These are phyloP conservation scores for Drosophila persimilis DNA, from an alignment of 1,140 invertebrate species.

Conservation along the genomic window DNA sequence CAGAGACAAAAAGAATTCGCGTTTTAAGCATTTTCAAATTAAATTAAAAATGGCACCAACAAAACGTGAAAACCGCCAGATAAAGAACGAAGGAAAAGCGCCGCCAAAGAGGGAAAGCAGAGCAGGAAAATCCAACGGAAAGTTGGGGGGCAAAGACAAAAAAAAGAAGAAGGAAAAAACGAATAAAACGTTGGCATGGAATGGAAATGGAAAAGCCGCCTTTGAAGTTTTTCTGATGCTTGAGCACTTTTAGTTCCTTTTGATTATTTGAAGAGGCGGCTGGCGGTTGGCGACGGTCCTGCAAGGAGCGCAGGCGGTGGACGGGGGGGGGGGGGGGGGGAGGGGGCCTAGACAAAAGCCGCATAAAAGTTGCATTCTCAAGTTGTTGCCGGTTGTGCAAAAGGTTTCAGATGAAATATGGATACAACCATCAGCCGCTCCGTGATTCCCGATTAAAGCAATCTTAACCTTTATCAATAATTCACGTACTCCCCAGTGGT, in stretches of 20 bases:
- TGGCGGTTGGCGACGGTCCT: neutral
- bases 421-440: constrained; percentile 12
- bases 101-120: no score
- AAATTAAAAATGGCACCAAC: constrained; percentile 71
- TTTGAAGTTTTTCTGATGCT: constrained; percentile 52
- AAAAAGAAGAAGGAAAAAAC: neutral
- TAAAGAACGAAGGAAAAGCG: constrained; percentile 1
- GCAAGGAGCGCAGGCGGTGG: neutral
- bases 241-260: constrained; percentile 47
- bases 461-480: constrained; percentile 1
- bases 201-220: constrained; percentile 47
- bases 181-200: constrained; percentile 10
- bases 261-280: constrained; percentile 41
- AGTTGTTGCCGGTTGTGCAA: constrained; percentile 27
- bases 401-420: constrained; percentile 34
- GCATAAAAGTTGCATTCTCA: constrained; percentile 34
- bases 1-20: constrained; percentile 48
- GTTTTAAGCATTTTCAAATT: constrained; percentile 74
- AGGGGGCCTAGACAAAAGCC: constrained; percentile 21
- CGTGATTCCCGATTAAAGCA: constrained; percentile 11
- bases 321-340: neutral
- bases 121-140: constrained; percentile 11
- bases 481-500: neutral
- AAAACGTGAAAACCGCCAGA: constrained; percentile 32
- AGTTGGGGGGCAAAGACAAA: neutral